Percentiles rank a stretch among this genome's conserved stretches.
Evolutionary conservation across 2,888 invertebrate genomes (phyloP).

Genomic region (Linnaemya tessellans): DNA sequence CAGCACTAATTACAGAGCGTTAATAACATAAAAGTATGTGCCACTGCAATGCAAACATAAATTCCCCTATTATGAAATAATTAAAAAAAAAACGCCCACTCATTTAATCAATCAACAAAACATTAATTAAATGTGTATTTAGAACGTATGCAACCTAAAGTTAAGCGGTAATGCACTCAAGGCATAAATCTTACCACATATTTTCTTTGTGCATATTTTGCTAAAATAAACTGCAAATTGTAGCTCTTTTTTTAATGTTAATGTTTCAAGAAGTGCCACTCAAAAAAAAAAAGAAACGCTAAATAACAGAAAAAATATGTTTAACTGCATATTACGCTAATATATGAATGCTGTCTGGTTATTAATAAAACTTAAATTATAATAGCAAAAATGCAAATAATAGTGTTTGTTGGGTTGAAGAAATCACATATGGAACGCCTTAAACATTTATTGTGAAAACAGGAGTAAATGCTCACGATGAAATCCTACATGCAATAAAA

Average conservation of each 20-base stretch:
- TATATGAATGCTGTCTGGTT: background rate
- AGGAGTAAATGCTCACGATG: conserved; percentile 3
- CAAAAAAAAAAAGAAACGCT: too few species aligned
- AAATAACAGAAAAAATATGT: background rate
- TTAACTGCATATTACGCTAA: background rate
- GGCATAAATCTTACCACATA: background rate
- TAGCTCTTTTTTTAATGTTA: too few species aligned
- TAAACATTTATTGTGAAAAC: conserved; percentile 3
- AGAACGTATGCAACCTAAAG: background rate
- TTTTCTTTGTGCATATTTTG: too few species aligned
- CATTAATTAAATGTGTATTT: background rate
- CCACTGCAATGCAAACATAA: conserved; percentile 12
- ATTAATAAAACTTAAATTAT: background rate
- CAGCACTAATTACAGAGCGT: conserved; percentile 60
- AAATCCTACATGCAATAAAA: conserved; percentile 2
- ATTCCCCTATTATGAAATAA: conserved; percentile 21
- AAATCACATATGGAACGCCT: background rate
- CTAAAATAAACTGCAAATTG: too few species aligned
- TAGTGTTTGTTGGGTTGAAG: conserved; percentile 25
- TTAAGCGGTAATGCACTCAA: conserved; percentile 8
- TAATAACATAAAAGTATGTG: conserved; percentile 49
- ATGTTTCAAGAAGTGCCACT: background rate
- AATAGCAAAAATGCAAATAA: background rate
- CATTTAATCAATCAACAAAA: conserved; percentile 60
- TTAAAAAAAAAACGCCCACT: conserved; percentile 55